phyloP scores from a whole-genome alignment of 2,888 invertebrate genomes.

The Marasmarcha lunaedactyla region DNA sequence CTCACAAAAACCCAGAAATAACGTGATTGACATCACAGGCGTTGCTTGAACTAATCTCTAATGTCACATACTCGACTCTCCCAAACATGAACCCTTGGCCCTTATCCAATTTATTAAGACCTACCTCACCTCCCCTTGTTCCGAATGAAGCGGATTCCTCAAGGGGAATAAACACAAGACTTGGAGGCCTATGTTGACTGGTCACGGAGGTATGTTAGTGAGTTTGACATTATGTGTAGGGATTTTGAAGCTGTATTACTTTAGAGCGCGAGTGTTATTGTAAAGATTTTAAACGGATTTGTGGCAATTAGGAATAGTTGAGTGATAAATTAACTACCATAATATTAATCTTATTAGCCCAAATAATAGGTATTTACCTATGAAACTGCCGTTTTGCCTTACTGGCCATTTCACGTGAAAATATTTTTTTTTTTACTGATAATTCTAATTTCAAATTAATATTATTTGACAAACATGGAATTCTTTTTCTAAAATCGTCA shows the following conservation, averaged over 20 bases:
- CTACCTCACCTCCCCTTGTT: conserved; percentile 16
- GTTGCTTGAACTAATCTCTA: conserved; percentile 35
- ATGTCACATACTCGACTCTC: conserved; percentile 36
- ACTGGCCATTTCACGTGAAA: no score
- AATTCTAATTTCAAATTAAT: no score
- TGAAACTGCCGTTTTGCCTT: no score
- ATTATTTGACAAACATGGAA: no score
- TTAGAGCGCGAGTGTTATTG: neutral
- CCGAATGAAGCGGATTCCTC: neutral
- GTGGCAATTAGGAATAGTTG: no score
- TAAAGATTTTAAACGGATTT: neutral
- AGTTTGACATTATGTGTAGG: conserved; percentile 4
- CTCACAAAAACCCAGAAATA: conserved; percentile 14
- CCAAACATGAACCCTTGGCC: conserved; percentile 17
- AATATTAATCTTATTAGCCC: no score
- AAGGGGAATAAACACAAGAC: neutral
- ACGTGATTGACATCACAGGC: conserved; percentile 41
- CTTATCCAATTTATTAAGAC: conserved; percentile 21
- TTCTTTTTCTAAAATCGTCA: no score
- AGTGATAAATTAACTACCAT: no score
- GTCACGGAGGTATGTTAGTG: conserved; percentile 5
- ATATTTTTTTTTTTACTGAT: no score
- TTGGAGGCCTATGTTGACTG: conserved; percentile 3
- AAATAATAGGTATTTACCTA: no score
- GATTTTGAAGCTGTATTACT: neutral